phyloP scores from a whole-genome alignment of 2,888 invertebrate genomes.

The Pharmacophagus antenor region DNA sequence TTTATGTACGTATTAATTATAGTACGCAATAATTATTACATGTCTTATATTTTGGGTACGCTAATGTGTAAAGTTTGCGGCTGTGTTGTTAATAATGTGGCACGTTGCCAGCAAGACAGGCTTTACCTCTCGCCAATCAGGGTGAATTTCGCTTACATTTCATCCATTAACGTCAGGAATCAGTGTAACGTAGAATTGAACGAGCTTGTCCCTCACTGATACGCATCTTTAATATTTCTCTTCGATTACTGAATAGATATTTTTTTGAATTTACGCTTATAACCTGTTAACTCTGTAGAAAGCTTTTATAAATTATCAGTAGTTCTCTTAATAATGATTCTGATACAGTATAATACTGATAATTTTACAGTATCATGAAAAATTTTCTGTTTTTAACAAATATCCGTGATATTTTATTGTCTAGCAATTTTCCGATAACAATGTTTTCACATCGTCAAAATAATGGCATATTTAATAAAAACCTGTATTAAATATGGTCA shows the following conservation, averaged over 20 bases:
- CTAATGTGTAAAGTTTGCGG: neutral
- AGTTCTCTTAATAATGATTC: too few relatives aligned
- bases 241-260: neutral
- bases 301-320: too few relatives aligned
- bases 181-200: slow-evolving; percentile 1
- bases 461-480: too few relatives aligned
- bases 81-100: neutral
- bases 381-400: too few relatives aligned
- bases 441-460: too few relatives aligned
- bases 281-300: neutral
- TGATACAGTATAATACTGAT: too few relatives aligned
- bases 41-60: slow-evolving; percentile 18
- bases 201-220: neutral
- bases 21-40: too few relatives aligned
- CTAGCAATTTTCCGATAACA: too few relatives aligned
- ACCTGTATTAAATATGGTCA: too few relatives aligned
- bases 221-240: neutral
- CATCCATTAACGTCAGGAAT: neutral
- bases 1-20: too few relatives aligned
- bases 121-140: neutral
- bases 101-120: neutral
- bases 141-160: slow-evolving; percentile 12
- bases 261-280: neutral
- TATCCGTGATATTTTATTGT: too few relatives aligned
- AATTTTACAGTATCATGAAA: too few relatives aligned